Percentiles rank a stretch among this genome's conserved stretches.
Conservation (phyloP, 2,797 vertebrate genomes). For the Clamator glandarius region DNA sequence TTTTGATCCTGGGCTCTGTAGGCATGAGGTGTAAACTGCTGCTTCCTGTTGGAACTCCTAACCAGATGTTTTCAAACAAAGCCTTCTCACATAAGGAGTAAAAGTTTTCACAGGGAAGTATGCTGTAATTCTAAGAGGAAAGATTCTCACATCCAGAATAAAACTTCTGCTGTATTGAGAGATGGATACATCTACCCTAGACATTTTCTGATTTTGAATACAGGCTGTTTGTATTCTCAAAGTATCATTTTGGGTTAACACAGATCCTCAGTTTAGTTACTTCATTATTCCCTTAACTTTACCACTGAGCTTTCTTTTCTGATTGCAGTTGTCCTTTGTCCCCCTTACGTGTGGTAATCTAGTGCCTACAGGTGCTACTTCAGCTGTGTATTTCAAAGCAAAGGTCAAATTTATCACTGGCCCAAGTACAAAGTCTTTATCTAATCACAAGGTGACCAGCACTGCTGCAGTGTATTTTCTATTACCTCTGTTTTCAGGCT, state of each 20-base stretch:
- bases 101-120: not conserved
- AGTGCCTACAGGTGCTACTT: not conserved
- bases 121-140: not conserved
- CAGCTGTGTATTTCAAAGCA: not conserved
- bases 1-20: not conserved
- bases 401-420: rapidly evolving
- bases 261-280: not conserved
- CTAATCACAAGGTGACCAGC: not conserved
- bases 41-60: not conserved
- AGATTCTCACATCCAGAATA: not conserved
- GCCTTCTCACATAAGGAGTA: rapidly evolving
- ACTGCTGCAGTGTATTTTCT: not conserved
- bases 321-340: not conserved
- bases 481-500: not conserved
- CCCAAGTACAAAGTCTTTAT: not conserved
- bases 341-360: not conserved
- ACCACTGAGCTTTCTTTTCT: not conserved
- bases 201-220: not conserved
- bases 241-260: not conserved
- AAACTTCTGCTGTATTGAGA: not conserved
- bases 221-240: not conserved
- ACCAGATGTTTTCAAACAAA: not conserved
- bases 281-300: not conserved
- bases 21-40: not conserved
- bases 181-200: not conserved